Conservation (phyloP, 2,113 vertebrate species). For the Trematomus loennbergii region DNA sequence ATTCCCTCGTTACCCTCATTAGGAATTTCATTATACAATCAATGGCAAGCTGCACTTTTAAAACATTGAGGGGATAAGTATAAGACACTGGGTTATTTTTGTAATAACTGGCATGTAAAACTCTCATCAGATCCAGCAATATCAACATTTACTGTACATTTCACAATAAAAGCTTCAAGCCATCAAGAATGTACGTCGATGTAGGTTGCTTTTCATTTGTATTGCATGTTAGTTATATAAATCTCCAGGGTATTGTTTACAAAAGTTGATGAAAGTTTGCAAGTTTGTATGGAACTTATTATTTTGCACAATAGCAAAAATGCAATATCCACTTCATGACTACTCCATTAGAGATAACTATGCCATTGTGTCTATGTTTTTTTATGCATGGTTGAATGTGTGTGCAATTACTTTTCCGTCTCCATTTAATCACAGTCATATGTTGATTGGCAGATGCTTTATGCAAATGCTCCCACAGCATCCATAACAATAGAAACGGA, state of each 20-base stretch:
- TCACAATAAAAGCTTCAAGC: neutral
- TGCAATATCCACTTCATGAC: neutral
- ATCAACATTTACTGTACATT: neutral
- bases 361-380: neutral
- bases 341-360: neutral
- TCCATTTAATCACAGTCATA: slow-evolving; percentile 21
- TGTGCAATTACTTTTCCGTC: neutral
- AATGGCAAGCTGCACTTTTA: slow-evolving; percentile 21
- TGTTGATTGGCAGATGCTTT: slow-evolving; percentile 19
- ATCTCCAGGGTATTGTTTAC: neutral
- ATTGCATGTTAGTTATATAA: neutral
- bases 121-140: neutral
- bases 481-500: neutral
- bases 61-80: slow-evolving; percentile 18
- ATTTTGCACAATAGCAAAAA: neutral
- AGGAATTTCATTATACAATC: slow-evolving; percentile 34
- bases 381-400: neutral
- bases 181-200: too few relatives aligned
- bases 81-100: neutral
- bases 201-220: neutral
- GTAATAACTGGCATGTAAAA: neutral
- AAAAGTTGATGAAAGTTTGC: too few relatives aligned
- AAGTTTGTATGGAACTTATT: too few relatives aligned
- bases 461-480: neutral
- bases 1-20: slow-evolving; percentile 69